A percentile compares a stretch with the other conserved stretches of the same genome.
Evolutionary conservation across 1,140 invertebrate genomes (phyloP).

Genomic region (Acyrthosiphon pisum): DNA sequence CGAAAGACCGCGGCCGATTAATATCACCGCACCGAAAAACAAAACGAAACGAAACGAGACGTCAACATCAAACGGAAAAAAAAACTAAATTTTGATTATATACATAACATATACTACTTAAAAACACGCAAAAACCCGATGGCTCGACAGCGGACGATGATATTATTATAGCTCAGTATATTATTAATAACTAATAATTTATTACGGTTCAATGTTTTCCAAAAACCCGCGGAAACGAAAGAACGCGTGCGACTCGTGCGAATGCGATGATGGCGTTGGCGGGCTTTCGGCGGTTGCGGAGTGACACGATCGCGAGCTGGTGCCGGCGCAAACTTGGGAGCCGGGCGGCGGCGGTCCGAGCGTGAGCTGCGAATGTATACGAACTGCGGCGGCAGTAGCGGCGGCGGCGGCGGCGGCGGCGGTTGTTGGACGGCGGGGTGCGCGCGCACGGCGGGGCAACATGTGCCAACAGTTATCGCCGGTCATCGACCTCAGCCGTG

Average conservation of each 20-base stretch:
- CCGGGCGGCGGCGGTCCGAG: slow-evolving; percentile 52
- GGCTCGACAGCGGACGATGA: neutral
- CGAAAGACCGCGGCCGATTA: neutral
- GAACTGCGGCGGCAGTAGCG: slow-evolving; percentile 21
- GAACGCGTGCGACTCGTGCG: neutral
- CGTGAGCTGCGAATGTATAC: slow-evolving; percentile 55
- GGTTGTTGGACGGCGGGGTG: slow-evolving; percentile 33
- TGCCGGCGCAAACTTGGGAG: slow-evolving; percentile 53
- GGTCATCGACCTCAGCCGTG: slow-evolving; percentile 49
- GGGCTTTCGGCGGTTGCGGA: slow-evolving; percentile 39
- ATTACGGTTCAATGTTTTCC: neutral
- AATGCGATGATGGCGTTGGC: slow-evolving; percentile 6
- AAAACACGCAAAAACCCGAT: neutral
- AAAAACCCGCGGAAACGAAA: slow-evolving; percentile 4
- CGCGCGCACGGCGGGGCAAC: slow-evolving; percentile 57
- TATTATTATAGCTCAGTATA: neutral
- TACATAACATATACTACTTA: neutral
- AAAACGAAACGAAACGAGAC: neutral
- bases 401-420: neutral
- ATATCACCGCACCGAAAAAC: neutral
- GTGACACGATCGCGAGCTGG: slow-evolving; percentile 44
- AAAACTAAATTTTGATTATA: neutral
- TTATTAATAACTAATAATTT: too few species aligned
- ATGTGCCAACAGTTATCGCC: slow-evolving; percentile 57
- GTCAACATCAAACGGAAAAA: neutral